These are phyloP conservation scores for Panagrolaimus sp. DNA, from an alignment of 1,140 invertebrate species.

Conservation along the genomic window DNA sequence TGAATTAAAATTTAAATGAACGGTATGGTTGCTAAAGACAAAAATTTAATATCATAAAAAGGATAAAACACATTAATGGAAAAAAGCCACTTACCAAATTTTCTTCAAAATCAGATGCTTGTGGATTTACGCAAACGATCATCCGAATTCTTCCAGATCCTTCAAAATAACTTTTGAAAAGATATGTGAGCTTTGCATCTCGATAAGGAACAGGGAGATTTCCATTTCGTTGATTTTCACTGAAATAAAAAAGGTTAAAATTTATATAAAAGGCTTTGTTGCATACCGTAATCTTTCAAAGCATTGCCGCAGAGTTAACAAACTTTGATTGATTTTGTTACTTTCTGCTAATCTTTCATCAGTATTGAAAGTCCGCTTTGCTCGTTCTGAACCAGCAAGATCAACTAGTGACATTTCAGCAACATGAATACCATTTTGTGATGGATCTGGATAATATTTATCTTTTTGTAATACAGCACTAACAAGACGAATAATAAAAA, in stretches of 20 bases:
- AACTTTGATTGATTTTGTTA: conserved; percentile 74
- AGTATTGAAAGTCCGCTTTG: conserved; percentile 74
- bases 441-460: conserved; percentile 61
- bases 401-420: conserved; percentile 86
- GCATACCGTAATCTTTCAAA: conserved; percentile 81
- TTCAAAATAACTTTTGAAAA: conserved; percentile 97
- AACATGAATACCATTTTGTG: conserved; percentile 61
- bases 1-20: no score
- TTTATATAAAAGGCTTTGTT: conserved; percentile 14
- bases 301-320: conserved; percentile 77
- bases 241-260: not conserved
- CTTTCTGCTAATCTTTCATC: conserved; percentile 76
- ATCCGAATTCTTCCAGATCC: conserved; percentile 89
- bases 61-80: no score
- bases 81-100: conserved; percentile 73
- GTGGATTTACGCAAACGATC: conserved; percentile 93
- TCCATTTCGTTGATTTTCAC: no score
- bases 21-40: no score
- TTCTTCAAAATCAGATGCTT: conserved; percentile 85
- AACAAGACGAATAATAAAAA: conserved; percentile 84
- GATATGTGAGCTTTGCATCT: conserved; percentile 86
- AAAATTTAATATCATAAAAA: no score
- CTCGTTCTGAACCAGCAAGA: conserved; percentile 86
- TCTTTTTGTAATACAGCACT: conserved; percentile 74
- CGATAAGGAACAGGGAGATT: conserved; percentile 77